Conservation (phyloP, 2,888 invertebrate genomes). For the Tinea pellionella region DNA sequence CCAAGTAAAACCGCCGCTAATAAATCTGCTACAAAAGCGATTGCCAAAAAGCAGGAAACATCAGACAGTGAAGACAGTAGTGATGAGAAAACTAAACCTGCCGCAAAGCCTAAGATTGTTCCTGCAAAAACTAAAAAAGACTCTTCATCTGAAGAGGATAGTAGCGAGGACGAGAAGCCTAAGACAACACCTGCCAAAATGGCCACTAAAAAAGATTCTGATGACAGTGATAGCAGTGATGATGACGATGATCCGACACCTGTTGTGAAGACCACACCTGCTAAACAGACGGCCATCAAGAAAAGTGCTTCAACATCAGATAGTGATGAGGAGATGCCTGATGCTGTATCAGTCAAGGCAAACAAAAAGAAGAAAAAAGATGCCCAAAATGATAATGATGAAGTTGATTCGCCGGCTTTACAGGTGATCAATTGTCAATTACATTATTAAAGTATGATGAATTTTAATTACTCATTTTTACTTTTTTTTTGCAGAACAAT, state of each 20-base stretch:
- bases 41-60: conserved; percentile 38
- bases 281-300: conserved; percentile 32
- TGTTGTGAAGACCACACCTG: background rate
- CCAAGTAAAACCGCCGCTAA: conserved; percentile 25
- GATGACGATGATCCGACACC: conserved; percentile 15
- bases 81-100: conserved; percentile 39
- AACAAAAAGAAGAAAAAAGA: conserved; percentile 21
- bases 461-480: too few relatives aligned
- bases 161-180: conserved; percentile 19
- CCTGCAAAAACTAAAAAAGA: conserved; percentile 23
- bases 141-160: conserved; percentile 31
- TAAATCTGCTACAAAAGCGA: conserved; percentile 25
- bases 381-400: conserved; percentile 21
- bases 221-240: conserved; percentile 23
- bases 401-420: background rate
- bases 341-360: background rate
- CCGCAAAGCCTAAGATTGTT: conserved; percentile 19
- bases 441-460: too few relatives aligned
- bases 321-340: conserved; percentile 30
- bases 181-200: conserved; percentile 12
- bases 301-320: conserved; percentile 43
- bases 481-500: background rate
- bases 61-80: conserved; percentile 50
- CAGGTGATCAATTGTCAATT: too few relatives aligned
- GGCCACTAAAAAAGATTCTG: conserved; percentile 26